phyloP scores from a whole-genome alignment of 2,113 vertebrate genomes.

The Sminthopsis crassicaudata region DNA sequence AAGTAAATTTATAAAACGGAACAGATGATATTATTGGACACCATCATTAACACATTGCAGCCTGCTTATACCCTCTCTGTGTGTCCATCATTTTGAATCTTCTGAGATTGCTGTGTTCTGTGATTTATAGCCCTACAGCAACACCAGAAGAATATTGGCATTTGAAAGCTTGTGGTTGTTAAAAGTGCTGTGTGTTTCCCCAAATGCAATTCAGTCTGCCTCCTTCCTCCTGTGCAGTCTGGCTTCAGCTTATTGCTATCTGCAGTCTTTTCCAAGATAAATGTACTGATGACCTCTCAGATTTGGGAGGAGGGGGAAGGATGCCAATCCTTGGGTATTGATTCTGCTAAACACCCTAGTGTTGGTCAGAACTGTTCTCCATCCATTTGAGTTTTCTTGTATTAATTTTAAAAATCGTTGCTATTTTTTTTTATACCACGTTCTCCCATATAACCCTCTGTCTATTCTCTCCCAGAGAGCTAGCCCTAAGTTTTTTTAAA shows the following conservation, averaged over 20 bases:
- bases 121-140: neutral
- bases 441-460: neutral
- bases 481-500: neutral
- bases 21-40: neutral
- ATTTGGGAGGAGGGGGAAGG: neutral
- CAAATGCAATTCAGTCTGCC: neutral
- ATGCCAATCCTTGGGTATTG: neutral
- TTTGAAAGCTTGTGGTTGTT: neutral
- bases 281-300: neutral
- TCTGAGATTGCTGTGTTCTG: neutral
- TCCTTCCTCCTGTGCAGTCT: neutral
- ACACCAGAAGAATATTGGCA: neutral
- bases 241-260: neutral
- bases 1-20: neutral
- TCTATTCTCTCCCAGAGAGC: neutral
- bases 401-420: neutral
- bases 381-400: neutral
- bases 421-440: neutral
- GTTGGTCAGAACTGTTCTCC: neutral
- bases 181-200: neutral
- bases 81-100: neutral
- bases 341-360: neutral
- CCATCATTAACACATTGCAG: neutral
- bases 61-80: neutral
- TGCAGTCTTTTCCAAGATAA: neutral